These are phyloP conservation scores for Mamestra brassicae DNA, from an alignment of 2,888 invertebrate genomes.

Conservation along the genomic window DNA sequence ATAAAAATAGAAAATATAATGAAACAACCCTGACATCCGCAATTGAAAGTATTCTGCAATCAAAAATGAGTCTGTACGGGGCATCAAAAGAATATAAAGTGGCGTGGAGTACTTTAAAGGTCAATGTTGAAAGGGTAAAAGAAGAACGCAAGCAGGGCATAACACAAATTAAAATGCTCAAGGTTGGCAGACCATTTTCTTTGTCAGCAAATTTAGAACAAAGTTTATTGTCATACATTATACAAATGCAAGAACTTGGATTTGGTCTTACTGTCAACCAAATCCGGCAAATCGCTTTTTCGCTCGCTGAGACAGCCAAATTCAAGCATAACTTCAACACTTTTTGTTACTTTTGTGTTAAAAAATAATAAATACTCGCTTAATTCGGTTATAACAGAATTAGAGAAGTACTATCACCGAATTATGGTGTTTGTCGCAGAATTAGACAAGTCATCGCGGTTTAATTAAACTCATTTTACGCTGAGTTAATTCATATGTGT, in stretches of 20 bases:
- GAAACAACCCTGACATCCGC: no score
- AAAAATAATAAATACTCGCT: slow-evolving; percentile 25
- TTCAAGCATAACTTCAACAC: no score
- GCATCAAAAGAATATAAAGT: neutral
- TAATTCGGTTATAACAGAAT: slow-evolving; percentile 35
- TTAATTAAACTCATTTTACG: slow-evolving; percentile 28
- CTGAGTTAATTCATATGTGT: slow-evolving; percentile 18
- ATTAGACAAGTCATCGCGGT: slow-evolving; percentile 33
- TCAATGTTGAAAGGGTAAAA: slow-evolving; percentile 17
- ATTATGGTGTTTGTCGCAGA: slow-evolving; percentile 33
- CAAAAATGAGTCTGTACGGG: no score
- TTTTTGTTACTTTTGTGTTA: slow-evolving; percentile 2
- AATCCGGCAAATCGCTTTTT: no score
- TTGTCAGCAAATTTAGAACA: slow-evolving; percentile 23
- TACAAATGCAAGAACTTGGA: slow-evolving; percentile 46
- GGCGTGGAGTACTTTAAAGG: slow-evolving; percentile 22
- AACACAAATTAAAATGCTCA: no score
- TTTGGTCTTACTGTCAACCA: slow-evolving; percentile 25
- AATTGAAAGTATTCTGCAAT: no score
- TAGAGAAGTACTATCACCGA: slow-evolving; percentile 37
- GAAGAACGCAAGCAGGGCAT: slow-evolving; percentile 10
- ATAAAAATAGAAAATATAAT: no score
- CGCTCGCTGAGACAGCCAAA: no score
- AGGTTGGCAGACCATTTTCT: neutral
- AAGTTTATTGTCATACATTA: slow-evolving; percentile 29